Conservation (phyloP, 1,140 invertebrate genomes). For the Aphidius ervi region DNA sequence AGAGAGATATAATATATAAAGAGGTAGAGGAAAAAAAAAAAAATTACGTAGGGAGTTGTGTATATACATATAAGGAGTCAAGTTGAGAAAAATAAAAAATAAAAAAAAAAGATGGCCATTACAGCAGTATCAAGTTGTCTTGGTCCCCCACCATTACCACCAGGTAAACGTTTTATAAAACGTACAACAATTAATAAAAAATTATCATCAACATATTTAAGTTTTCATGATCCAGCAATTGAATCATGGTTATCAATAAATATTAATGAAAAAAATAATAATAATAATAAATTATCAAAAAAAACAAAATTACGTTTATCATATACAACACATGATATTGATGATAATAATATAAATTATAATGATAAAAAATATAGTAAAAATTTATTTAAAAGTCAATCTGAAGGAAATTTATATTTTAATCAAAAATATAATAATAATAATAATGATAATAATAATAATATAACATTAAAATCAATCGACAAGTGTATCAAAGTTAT, state of each 20-base stretch:
- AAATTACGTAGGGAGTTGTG: not conserved
- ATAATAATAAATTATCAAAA: conserved; percentile 4
- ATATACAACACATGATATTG: conserved; percentile 8
- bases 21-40: not conserved
- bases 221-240: conserved; percentile 52
- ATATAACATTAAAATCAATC: conserved; percentile 33
- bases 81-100: not conserved
- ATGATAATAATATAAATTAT: conserved; percentile 22
- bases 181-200: conserved; percentile 32
- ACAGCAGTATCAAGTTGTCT: conserved; percentile 43
- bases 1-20: conserved; percentile 1
- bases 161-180: conserved; percentile 44
- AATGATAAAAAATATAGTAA: not conserved
- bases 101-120: conserved; percentile 36
- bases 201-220: conserved; percentile 52
- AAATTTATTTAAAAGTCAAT: conserved; percentile 48
- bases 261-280: no score
- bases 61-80: conserved; percentile 1
- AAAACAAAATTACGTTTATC: conserved; percentile 16
- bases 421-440: no score
- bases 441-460: conserved; percentile 18
- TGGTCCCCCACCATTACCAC: conserved; percentile 49
- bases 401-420: conserved; percentile 46
- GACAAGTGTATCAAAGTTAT: conserved; percentile 53
- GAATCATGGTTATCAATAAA: conserved; percentile 42